Percentiles rank a stretch among this genome's conserved stretches.
phyloP scores from a whole-genome alignment of 2,888 invertebrate species.

The Plagodis dolabraria region DNA sequence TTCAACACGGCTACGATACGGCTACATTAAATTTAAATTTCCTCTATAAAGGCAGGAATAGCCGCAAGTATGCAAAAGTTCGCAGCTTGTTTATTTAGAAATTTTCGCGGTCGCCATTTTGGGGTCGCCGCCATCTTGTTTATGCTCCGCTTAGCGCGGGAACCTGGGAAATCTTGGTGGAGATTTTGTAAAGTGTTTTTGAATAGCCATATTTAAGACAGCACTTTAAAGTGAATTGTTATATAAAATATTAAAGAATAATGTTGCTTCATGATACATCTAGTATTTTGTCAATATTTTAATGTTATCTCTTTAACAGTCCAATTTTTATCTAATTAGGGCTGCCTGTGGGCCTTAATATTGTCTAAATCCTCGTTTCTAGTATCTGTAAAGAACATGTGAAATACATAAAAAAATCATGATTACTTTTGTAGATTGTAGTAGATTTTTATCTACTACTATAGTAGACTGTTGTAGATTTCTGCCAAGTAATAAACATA shows the following conservation, averaged over 20 bases:
- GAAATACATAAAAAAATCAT: no score
- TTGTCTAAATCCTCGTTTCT: no score
- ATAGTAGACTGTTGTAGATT: no score
- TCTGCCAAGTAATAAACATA: no score
- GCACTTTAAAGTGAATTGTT: not conserved
- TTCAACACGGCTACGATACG: slow-evolving; percentile 3
- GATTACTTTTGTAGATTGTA: no score
- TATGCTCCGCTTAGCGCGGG: slow-evolving; percentile 7
- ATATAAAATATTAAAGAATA: not conserved
- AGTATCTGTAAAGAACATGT: no score
- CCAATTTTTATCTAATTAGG: no score
- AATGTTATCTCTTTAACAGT: no score
- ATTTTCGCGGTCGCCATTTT: slow-evolving; percentile 16
- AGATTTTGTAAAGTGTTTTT: not conserved
- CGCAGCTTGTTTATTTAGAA: slow-evolving; percentile 15
- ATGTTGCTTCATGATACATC: no score
- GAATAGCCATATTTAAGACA: not conserved
- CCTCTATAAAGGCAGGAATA: slow-evolving; percentile 13
- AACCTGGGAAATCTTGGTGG: slow-evolving; percentile 3
- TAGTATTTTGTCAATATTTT: no score
- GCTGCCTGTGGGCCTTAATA: no score
- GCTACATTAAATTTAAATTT: slow-evolving; percentile 20
- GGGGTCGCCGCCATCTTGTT: slow-evolving; percentile 14
- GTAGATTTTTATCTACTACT: no score
- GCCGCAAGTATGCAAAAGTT: slow-evolving; percentile 21